phyloP scores from a whole-genome alignment of 2,888 invertebrate species.

The Heliconius erato region DNA sequence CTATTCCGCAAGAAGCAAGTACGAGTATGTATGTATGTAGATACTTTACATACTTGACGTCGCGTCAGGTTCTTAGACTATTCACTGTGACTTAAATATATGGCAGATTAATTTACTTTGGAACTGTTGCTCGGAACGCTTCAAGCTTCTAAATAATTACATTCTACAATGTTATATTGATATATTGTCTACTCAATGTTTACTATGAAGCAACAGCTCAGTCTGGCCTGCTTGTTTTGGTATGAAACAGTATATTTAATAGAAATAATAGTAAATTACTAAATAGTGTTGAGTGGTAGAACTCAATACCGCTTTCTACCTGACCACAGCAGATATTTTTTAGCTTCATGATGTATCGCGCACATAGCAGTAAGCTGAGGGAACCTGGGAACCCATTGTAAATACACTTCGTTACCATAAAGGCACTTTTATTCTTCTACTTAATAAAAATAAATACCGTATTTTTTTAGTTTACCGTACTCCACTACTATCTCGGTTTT shows the following conservation, averaged over 20 bases:
- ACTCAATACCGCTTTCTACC: no score
- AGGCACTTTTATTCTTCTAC: no score
- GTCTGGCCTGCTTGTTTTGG: neutral
- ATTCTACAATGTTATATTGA: conserved; percentile 21
- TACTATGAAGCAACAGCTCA: neutral
- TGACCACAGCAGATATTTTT: no score
- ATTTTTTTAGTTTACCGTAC: neutral
- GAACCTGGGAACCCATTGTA: no score
- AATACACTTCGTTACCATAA: no score
- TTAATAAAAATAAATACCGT: no score
- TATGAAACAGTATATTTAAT: no score
- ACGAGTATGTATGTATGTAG: conserved; percentile 3
- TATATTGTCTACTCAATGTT: neutral
- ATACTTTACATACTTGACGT: conserved; percentile 32
- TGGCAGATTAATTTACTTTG: conserved; percentile 45
- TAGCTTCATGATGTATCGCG: no score
- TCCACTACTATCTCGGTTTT: neutral
- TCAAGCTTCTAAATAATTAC: conserved; percentile 22
- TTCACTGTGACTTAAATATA: conserved; percentile 32
- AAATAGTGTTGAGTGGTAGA: no score
- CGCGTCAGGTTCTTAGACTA: conserved; percentile 31
- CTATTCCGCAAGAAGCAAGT: conserved; percentile 1
- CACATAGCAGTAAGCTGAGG: no score
- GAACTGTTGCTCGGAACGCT: conserved; percentile 33
- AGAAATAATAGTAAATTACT: no score